Evolutionary conservation across 2,113 vertebrate genomes (phyloP).

Genomic region (Pseudopipra pipra): DNA sequence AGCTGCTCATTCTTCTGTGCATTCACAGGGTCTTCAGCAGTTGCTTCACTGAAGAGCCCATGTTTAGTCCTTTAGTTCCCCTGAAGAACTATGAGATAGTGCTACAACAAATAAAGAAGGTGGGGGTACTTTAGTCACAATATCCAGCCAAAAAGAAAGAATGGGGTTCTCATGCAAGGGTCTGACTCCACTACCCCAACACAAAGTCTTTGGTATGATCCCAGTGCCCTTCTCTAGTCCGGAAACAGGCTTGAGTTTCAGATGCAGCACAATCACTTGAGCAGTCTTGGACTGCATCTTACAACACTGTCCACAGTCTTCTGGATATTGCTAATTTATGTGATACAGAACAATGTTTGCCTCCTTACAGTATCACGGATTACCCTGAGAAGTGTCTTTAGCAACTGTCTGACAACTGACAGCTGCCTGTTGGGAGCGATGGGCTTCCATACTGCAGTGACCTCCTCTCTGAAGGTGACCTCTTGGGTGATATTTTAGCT

Average conservation of each 20-base stretch:
- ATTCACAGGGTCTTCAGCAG: neutral
- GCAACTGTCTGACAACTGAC: neutral
- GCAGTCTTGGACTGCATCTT: neutral
- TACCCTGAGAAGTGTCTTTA: neutral
- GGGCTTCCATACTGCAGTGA: neutral
- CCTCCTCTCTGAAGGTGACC: neutral
- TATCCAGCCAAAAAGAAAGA: neutral
- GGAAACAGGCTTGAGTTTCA: neutral
- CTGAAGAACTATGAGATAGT: neutral
- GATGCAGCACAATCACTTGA: neutral
- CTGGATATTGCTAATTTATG: neutral
- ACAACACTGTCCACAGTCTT: neutral
- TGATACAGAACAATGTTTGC: rapidly evolving
- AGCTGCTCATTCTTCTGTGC: neutral
- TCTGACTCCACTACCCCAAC: neutral
- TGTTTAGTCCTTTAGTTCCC: neutral
- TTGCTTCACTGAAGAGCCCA: neutral
- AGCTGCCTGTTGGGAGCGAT: neutral
- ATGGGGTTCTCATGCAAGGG: rapidly evolving
- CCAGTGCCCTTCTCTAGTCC: neutral
- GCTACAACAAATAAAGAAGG: neutral
- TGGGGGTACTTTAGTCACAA: neutral
- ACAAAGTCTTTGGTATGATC: neutral
- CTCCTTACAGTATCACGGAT: neutral
- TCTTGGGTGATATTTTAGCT: neutral